Conservation (phyloP, 2,113 vertebrate species). For the Dasyurus viverrinus region DNA sequence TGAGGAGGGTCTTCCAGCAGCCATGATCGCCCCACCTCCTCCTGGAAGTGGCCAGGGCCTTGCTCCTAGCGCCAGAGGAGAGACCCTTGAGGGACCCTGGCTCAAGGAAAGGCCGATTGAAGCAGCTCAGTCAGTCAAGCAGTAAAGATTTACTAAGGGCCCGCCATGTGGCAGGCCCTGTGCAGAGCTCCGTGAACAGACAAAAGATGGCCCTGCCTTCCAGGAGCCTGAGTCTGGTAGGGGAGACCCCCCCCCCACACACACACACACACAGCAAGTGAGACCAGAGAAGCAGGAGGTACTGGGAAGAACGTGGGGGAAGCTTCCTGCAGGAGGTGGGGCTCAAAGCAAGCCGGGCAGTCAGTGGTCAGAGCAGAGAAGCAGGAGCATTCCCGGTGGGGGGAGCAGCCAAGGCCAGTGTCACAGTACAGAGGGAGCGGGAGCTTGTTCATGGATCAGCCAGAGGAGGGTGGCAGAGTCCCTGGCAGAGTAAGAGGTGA, state of each 20-base stretch:
- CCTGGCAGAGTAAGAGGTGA: not conserved
- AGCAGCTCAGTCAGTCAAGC: not conserved
- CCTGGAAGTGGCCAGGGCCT: not conserved
- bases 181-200: not conserved
- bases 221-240: not conserved
- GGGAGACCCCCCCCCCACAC: not conserved
- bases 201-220: not conserved
- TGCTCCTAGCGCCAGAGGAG: not conserved
- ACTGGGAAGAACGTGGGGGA: accelerated
- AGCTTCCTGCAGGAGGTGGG: not conserved
- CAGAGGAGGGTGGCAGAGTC: not conserved
- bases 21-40: not conserved
- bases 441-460: not conserved
- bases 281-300: not conserved
- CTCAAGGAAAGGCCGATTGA: not conserved
- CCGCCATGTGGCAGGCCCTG: not conserved
- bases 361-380: not conserved
- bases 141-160: not conserved
- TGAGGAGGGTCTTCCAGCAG: not conserved
- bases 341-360: not conserved
- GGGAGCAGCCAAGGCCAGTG: no score
- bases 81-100: not conserved
- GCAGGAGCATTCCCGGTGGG: not conserved
- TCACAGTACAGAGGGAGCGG: not conserved
- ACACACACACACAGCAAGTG: not conserved